phyloP scores from a whole-genome alignment of 2,113 vertebrate species.

The Gymnogyps californianus region DNA sequence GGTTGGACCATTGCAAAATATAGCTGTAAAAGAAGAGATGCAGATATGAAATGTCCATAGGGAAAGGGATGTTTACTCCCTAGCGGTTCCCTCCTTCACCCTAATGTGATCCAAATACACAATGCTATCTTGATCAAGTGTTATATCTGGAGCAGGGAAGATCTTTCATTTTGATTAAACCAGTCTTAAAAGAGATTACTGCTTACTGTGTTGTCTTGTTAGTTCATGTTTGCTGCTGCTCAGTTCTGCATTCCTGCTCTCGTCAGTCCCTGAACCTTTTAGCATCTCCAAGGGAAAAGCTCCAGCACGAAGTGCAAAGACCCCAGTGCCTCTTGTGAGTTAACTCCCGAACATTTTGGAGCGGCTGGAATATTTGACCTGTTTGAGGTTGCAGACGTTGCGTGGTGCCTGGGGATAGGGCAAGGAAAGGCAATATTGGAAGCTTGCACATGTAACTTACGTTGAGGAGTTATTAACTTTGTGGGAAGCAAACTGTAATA shows the following conservation, averaged over 20 bases:
- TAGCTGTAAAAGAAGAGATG: not conserved
- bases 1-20: not conserved
- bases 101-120: not conserved
- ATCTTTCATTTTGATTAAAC: not conserved
- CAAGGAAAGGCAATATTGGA: not conserved
- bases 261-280: accelerated
- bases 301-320: not conserved
- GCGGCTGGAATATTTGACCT: not conserved
- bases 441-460: not conserved
- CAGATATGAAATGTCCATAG: accelerated
- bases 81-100: not conserved
- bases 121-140: not conserved
- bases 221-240: not conserved
- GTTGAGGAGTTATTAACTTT: not conserved
- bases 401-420: not conserved
- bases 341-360: not conserved
- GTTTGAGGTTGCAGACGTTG: not conserved
- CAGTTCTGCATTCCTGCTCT: not conserved
- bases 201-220: not conserved
- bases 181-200: not conserved
- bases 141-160: not conserved
- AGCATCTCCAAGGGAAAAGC: not conserved
- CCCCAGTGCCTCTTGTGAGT: not conserved
- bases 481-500: not conserved
- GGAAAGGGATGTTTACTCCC: not conserved